Base-by-base conservation (phyloP, 2,888 invertebrate genomes). In the Polyploca ridens region DNA sequence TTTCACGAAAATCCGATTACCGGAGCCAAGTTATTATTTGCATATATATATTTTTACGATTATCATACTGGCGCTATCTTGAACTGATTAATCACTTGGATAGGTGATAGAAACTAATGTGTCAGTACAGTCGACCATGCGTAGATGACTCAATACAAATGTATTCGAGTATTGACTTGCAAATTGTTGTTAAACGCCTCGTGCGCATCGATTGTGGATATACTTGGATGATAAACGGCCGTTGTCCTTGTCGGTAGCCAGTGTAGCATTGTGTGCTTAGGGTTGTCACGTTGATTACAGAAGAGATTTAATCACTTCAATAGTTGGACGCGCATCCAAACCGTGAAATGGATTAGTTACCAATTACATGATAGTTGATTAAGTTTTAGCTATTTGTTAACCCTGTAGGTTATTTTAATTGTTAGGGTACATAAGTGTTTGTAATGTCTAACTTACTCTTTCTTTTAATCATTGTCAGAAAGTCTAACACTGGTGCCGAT, bases 191-290 rank as follows among this genome's bases (percentile, higher is more conserved):
- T 54, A 19, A 19, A 19, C 19, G 19, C 54, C 54, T 54, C 49
- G 49, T 49, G 49, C 49, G 16, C 49, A 49, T 16, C 49, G 49
- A 49, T 49, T 60, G 62, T 16, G 19, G 49, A 33, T 65, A 62
- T 16, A 33, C 33, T 62, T 46, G 41, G 33, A 57, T 62, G 63
- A 70, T 68, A 69, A 68, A 59, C 65, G 65, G 64, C 44, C 62
- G 62, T 66, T 66, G 70, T 66, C 69, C 70, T 72, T 72, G 69
- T 62, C 54, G 10, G 10, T 54, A 54, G 54, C 54, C 19, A n/a
- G 54, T 54, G 49, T 41, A 49, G 7, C 16, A 49, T 49, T 49
- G 7, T 46, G 60, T 58, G 60, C 58, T 58, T 62, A 64, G 61
- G 57, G 57, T 62, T 62, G 62, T 69, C 69, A 68, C 69, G 70